Evolutionary conservation across 2,113 vertebrate genomes (phyloP).

Genomic region (Colaptes auratus): DNA sequence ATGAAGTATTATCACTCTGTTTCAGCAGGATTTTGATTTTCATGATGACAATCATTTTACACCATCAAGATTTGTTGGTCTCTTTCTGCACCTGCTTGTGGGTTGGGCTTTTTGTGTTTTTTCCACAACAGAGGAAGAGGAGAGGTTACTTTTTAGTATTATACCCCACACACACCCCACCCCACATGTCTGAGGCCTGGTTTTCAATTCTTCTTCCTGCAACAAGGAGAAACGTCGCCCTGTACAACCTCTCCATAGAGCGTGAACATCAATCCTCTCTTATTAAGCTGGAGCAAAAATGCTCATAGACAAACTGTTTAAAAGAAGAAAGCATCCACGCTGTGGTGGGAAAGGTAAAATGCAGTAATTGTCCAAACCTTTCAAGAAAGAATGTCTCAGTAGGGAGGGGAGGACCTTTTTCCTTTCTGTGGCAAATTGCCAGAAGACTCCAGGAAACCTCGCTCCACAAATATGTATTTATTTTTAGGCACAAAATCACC

Average conservation of each 20-base stretch:
- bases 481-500: constrained; percentile 47
- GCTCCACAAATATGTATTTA: constrained; percentile 20
- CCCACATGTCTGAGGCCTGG: background rate
- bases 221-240: constrained; percentile 28
- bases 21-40: background rate
- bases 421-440: constrained; percentile 40
- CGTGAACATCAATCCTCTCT: constrained; percentile 52
- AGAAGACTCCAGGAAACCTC: constrained; percentile 23
- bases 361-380: constrained; percentile 66
- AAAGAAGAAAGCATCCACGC: constrained; percentile 48
- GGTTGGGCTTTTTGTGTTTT: background rate
- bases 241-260: constrained; percentile 25
- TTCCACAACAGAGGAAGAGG: background rate
- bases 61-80: background rate
- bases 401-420: constrained; percentile 19
- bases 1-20: background rate
- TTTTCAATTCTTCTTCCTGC: constrained; percentile 34
- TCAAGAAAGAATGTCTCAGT: constrained; percentile 50
- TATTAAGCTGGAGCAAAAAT: constrained; percentile 63
- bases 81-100: background rate
- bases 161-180: background rate
- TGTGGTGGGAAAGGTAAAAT: constrained; percentile 48
- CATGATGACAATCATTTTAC: background rate
- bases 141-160: background rate
- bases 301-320: constrained; percentile 50